Percentiles rank a stretch among this genome's conserved stretches.
Conservation (phyloP, 2,888 invertebrate species). For the Vanessa cardui region DNA sequence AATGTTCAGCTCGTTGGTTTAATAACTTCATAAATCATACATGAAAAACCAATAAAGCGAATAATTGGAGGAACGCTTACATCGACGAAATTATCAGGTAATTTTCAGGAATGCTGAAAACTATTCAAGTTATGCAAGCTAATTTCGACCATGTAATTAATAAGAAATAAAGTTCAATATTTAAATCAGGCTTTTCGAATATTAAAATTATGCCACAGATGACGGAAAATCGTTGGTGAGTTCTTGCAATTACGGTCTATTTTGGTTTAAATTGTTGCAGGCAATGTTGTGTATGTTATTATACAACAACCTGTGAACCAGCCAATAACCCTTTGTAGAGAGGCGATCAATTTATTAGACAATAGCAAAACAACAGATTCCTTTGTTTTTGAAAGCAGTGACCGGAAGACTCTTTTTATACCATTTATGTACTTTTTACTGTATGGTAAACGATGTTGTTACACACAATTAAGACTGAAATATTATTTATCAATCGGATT, state of each 20-base stretch:
- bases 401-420: too few species aligned
- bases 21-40: conserved; percentile 9
- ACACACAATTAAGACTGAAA: too few species aligned
- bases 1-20: background rate
- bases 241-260: background rate
- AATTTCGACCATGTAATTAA: background rate
- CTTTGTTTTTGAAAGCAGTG: background rate
- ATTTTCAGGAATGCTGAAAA: conserved; percentile 16
- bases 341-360: background rate
- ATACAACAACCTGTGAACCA: conserved; percentile 6
- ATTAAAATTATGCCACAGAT: background rate
- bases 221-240: conserved; percentile 1
- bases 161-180: background rate
- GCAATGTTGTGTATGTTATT: background rate
- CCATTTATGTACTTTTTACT: too few species aligned
- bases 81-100: conserved; percentile 9
- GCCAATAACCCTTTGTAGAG: background rate
- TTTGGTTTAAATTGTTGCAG: background rate
- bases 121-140: background rate
- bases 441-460: too few species aligned
- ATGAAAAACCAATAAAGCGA: conserved; percentile 14
- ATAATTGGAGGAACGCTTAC: conserved; percentile 11
- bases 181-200: background rate
- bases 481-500: too few species aligned
- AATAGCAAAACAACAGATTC: background rate